Evolutionary conservation across 2,113 vertebrate species (phyloP).

Genomic region (Fulica atra): DNA sequence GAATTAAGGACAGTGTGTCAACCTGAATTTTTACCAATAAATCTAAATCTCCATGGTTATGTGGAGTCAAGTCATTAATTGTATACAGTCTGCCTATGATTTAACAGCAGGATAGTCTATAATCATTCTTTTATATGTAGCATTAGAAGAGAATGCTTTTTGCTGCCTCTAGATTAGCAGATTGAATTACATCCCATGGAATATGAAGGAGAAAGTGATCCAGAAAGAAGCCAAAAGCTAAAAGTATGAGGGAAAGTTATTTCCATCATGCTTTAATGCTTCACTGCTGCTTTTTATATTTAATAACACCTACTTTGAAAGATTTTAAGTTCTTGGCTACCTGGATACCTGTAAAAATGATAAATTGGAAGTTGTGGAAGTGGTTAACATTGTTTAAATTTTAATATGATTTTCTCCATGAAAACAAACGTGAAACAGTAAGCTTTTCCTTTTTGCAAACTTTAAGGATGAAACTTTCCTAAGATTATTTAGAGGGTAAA

Average conservation of each 20-base stretch:
- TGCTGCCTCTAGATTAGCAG: background rate
- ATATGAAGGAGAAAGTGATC: background rate
- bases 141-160: background rate
- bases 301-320: background rate
- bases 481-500: background rate
- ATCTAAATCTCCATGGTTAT: background rate
- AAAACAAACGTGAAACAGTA: background rate
- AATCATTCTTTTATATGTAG: background rate
- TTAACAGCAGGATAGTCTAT: background rate
- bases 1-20: constrained; percentile 3
- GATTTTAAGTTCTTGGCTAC: background rate
- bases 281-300: background rate
- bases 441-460: background rate
- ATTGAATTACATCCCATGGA: background rate
- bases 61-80: background rate
- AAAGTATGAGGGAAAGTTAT: background rate
- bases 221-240: background rate
- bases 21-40: constrained; percentile 14
- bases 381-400: background rate
- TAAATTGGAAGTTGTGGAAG: background rate
- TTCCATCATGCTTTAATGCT: background rate
- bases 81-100: background rate
- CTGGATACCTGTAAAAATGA: background rate
- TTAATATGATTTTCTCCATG: background rate
- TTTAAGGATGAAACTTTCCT: background rate